Evolutionary conservation across 2,888 invertebrate species (phyloP).

Genomic region (Leptarthrus brevirostris): DNA sequence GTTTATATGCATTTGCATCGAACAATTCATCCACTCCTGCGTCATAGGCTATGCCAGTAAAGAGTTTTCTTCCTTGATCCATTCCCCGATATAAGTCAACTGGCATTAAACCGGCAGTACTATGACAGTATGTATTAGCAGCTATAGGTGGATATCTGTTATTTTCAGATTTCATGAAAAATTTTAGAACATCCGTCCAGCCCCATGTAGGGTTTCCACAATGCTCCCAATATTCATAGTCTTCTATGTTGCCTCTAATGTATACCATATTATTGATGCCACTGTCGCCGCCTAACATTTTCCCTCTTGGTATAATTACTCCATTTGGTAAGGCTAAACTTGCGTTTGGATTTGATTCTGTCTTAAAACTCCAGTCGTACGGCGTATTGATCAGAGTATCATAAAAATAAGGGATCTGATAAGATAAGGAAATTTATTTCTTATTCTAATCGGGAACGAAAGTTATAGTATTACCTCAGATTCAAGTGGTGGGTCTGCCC

Average conservation of each 20-base stretch:
- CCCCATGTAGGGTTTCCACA: slow-evolving; percentile 73
- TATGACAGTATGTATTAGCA: slow-evolving; percentile 58
- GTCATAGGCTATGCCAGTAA: slow-evolving; percentile 68
- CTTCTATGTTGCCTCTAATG: slow-evolving; percentile 70
- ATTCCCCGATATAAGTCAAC: slow-evolving; percentile 66
- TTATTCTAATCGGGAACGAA: no score
- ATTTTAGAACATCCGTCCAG: slow-evolving; percentile 77
- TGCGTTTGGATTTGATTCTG: slow-evolving; percentile 41
- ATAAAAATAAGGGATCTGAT: slow-evolving; percentile 51
- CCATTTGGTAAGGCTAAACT: slow-evolving; percentile 40
- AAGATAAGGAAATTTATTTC: no score
- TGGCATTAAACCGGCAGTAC: slow-evolving; percentile 69
- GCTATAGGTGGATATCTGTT: slow-evolving; percentile 29
- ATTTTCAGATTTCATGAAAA: slow-evolving; percentile 79
- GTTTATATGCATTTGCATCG: slow-evolving; percentile 73
- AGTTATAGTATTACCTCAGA: slow-evolving; percentile 56
- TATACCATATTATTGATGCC: slow-evolving; percentile 70
- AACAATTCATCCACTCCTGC: slow-evolving; percentile 68
- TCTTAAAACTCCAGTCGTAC: slow-evolving; percentile 49
- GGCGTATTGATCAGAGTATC: slow-evolving; percentile 37
- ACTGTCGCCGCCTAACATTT: slow-evolving; percentile 67
- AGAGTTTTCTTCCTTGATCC: slow-evolving; percentile 68
- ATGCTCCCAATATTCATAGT: slow-evolving; percentile 72
- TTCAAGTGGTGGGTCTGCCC: slow-evolving; percentile 58
- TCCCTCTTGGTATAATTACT: slow-evolving; percentile 65